Evolutionary conservation across 2,113 vertebrate genomes (phyloP), one percentile per base, ranked within the genome.

Genomic region (Lamprotornis superbus): DNA sequence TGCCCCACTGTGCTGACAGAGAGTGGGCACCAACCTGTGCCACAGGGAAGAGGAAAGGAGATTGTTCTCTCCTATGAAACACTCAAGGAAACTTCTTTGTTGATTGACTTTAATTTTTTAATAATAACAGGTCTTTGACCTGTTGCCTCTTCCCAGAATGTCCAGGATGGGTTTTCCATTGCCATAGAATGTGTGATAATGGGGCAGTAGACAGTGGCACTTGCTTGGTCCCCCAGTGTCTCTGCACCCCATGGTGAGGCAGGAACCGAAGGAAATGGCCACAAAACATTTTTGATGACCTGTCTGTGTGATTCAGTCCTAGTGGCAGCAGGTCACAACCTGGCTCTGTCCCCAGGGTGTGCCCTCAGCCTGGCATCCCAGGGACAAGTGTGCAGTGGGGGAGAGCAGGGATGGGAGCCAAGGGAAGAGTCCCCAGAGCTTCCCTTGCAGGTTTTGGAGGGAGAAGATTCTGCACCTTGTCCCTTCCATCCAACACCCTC

Each of bases 241-340:
- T 39, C 60, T 15, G 21, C 19, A 12, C 13, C 16, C 28, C 10
- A 2, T 4, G 17, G 20, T 61, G 46, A 37, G 63, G 42, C 55
- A 87, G 73, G 39, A 91, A 6, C 27, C 21, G 15, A 63, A 53
- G 5, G 21, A 65, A 75, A 31, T 6, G 40, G n/a, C 49, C 17
- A 12, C 31, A n/a, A 10, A 57, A 33, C 1, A 0, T 3, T 63
- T 74, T 11, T 9, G 0, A 0, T 33, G 47, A 12, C 28, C 25
- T 64, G 11, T 11, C 42, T 25, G 30, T 40, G 69, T 27, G 24
- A 35, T 16, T 39, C 13, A 0, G 57, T 8, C 42, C 19, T 15
- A 4, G 63, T n/a, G 57, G 39, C 63, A 65, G 77, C 49, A 55
- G 55, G 17, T 57, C 5, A 4, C 44, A 92, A 74, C 40, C 61